Conservation (phyloP, 2,888 invertebrate genomes). For the Autographa pulchrina region DNA sequence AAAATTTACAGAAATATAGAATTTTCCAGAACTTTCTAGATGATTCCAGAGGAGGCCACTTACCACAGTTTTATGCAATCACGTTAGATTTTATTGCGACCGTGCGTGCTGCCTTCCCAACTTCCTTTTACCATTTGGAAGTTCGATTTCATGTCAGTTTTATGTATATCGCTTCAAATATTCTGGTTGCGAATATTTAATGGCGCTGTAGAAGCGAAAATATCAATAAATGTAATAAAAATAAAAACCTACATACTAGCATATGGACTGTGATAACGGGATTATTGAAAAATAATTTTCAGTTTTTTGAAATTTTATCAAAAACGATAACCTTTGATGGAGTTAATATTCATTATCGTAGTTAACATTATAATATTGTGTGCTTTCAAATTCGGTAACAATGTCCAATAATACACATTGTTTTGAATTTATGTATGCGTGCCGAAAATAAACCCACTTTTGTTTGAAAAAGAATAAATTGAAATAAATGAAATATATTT, state of each 20-base stretch:
- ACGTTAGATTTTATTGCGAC: conserved; percentile 31
- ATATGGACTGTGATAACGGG: not conserved
- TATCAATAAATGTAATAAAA: not conserved
- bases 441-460: too few relatives aligned
- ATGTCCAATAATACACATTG: too few relatives aligned
- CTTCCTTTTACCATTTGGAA: conserved; percentile 14
- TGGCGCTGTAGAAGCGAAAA: not conserved
- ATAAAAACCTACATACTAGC: not conserved
- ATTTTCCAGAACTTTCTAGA: conserved; percentile 7
- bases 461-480: too few relatives aligned
- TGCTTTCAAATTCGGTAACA: too few relatives aligned
- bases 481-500: too few relatives aligned
- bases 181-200: conserved; percentile 1
- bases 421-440: too few relatives aligned
- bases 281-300: not conserved
- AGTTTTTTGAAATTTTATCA: not conserved
- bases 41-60: conserved; percentile 12
- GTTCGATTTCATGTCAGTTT: conserved; percentile 8
- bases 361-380: too few relatives aligned
- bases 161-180: not conserved
- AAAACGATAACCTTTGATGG: not conserved
- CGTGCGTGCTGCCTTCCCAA: conserved; percentile 11
- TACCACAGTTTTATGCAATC: conserved; percentile 17
- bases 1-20: conserved; percentile 1
- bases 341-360: too few relatives aligned